Evolutionary conservation across 2,113 vertebrate genomes (phyloP), one percentile per base, ranked within the genome.

Genomic region (Himantopus leucocephalus): DNA sequence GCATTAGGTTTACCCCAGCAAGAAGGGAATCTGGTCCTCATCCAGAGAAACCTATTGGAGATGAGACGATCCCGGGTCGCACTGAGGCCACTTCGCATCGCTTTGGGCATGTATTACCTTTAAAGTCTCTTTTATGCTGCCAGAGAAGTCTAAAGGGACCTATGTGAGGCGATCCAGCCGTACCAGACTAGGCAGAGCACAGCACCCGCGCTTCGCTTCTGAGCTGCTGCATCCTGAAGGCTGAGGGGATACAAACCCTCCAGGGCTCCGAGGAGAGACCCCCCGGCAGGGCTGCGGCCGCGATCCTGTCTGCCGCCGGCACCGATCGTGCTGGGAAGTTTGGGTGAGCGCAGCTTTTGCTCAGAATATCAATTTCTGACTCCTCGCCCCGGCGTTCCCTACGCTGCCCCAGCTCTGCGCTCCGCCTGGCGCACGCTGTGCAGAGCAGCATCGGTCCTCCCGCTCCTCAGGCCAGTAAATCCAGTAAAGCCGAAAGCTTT

Each of bases 251-350:
- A 43, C 70, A 52, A 43, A 60, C 13, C 47, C 53, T 26, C 2
- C 2, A 27, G 68, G 37, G 52, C 24, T 3, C 35, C 3, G 3
- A 15, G 22, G 32, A 66, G 16, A 30, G 52, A 6, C 27, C 32
- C 62, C 55, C 41, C 16, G 45, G 26, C 56, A 8, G 35, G 16
- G 60, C 58, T 37, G 26, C 1, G 1, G 24, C 68, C 3, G 2
- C 3, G 8, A 6, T 8, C 39, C 32, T 6, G 16, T 8, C 64
- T 37, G 9, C 13, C 16, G 11, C 30, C 1, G 0, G 66, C 52
- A 53, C 52, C 3, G 0, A 3, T 8, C 0, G 0, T 0, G 2
- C 50, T 21, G 50, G 50, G 63, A 58, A 24, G 18, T 35, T 45
- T 26, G 60, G 32, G 16, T 21, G 53, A 47, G 35, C 1, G 0